phyloP scores from a whole-genome alignment of 2,113 vertebrate genomes.

The Marmota monax region DNA sequence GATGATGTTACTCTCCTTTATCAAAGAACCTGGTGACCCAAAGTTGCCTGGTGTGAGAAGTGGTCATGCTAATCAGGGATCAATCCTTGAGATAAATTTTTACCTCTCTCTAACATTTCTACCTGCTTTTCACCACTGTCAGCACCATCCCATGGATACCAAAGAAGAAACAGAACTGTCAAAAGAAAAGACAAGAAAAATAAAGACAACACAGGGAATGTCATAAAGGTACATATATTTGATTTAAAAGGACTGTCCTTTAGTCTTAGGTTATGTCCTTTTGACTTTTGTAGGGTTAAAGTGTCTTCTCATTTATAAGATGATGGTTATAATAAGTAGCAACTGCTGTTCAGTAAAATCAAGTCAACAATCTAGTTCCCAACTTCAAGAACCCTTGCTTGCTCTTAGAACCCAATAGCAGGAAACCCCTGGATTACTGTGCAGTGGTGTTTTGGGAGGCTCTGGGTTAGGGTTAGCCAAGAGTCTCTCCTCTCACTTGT shows the following conservation, averaged over 20 bases:
- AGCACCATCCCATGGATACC: not conserved
- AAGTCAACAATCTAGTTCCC: not conserved
- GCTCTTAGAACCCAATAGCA: not conserved
- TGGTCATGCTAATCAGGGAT: not conserved
- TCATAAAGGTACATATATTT: not conserved
- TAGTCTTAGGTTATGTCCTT: not conserved
- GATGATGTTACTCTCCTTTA: not conserved
- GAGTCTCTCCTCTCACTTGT: not conserved
- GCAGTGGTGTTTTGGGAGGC: not conserved
- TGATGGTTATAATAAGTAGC: not conserved
- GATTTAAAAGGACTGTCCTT: not conserved
- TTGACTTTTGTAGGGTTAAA: not conserved
- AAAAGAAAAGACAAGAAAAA: not conserved
- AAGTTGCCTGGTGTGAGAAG: not conserved
- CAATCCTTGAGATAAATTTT: not conserved
- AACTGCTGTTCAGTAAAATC: not conserved
- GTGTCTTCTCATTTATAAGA: constrained; percentile 30
- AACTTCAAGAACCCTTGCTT: not conserved
- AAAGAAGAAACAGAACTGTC: not conserved
- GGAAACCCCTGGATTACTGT: not conserved
- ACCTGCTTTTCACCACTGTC: not conserved
- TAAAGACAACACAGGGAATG: not conserved
- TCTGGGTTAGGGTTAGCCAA: not conserved
- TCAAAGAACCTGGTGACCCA: not conserved
- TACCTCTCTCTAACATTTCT: constrained; percentile 25